These are phyloP conservation scores for Zygothrica quintamaculata DNA, from an alignment of 2,888 invertebrate species.

Conservation along the genomic window DNA sequence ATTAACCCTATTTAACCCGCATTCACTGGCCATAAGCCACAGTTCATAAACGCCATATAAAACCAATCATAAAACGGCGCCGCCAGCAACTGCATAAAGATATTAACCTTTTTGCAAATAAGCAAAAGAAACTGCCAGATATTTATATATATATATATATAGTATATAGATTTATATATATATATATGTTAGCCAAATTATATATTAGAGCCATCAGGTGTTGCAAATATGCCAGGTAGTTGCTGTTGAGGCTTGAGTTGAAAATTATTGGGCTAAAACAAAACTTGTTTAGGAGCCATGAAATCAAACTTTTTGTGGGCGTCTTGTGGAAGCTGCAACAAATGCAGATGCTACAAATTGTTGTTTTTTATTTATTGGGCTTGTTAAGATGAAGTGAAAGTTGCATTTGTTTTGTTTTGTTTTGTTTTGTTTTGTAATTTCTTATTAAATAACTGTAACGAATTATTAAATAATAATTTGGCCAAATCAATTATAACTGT, in stretches of 20 bases:
- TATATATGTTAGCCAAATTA: conserved; percentile 51
- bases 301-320: conserved; percentile 29
- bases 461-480: background rate
- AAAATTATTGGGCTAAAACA: conserved; percentile 35
- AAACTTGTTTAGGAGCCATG: conserved; percentile 29
- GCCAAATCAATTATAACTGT: too few species aligned
- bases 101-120: conserved; percentile 68
- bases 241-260: conserved; percentile 53
- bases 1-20: conserved; percentile 71
- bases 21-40: conserved; percentile 45
- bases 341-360: background rate
- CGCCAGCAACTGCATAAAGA: conserved; percentile 45
- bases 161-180: too few species aligned
- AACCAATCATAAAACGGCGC: conserved; percentile 43
- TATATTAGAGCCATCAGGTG: conserved; percentile 48
- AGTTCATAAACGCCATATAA: conserved; percentile 41
- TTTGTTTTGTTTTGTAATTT: too few species aligned
- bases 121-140: too few species aligned
- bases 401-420: too few species aligned
- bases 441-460: too few species aligned
- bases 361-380: too few species aligned
- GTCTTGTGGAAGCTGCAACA: conserved; percentile 7
- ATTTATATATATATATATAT: too few species aligned
- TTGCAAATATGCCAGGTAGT: conserved; percentile 59
- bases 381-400: conserved; percentile 16